Conservation (phyloP, 2,888 invertebrate species). For the Drosophila aldrichi region DNA sequence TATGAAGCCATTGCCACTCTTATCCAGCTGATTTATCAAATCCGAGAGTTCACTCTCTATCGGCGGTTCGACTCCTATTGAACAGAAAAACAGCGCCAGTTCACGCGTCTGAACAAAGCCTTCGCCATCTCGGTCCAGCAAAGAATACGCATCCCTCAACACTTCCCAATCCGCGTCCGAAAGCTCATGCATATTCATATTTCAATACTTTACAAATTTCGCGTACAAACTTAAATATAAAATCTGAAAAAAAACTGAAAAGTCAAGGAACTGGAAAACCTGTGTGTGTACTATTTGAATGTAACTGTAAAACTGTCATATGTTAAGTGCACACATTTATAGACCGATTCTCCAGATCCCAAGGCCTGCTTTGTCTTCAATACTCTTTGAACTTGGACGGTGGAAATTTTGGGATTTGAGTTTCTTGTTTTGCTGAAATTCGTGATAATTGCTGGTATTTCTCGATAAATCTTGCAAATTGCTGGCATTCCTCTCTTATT, state of each 20-base stretch:
- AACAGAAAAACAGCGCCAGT: not conserved
- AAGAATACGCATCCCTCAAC: not conserved
- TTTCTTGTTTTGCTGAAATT: not conserved
- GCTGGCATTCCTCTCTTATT: not conserved
- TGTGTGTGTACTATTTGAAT: not conserved
- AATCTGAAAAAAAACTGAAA: not conserved
- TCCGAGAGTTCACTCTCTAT: slow-evolving; percentile 80
- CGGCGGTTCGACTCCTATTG: not conserved
- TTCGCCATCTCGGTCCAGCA: slow-evolving; percentile 22
- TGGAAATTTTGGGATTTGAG: not conserved
- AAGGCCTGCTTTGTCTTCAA: not conserved
- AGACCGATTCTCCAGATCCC: not conserved
- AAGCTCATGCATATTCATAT: slow-evolving; percentile 6
- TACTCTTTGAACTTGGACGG: not conserved
- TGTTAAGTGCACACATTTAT: not conserved
- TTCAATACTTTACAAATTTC: not conserved
- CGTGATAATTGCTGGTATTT: too few relatives aligned
- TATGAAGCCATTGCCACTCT: slow-evolving; percentile 91
- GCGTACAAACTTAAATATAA: not conserved
- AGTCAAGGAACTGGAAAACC: not conserved
- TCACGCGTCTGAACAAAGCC: slow-evolving; percentile 12
- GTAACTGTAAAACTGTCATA: not conserved
- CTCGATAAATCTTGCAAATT: too few relatives aligned
- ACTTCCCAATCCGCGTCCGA: not conserved
- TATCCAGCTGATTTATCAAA: slow-evolving; percentile 99